These are phyloP conservation scores for Paramacrobiotus metropolitanus DNA, from an alignment of 1,140 invertebrate species.

Conservation along the genomic window DNA sequence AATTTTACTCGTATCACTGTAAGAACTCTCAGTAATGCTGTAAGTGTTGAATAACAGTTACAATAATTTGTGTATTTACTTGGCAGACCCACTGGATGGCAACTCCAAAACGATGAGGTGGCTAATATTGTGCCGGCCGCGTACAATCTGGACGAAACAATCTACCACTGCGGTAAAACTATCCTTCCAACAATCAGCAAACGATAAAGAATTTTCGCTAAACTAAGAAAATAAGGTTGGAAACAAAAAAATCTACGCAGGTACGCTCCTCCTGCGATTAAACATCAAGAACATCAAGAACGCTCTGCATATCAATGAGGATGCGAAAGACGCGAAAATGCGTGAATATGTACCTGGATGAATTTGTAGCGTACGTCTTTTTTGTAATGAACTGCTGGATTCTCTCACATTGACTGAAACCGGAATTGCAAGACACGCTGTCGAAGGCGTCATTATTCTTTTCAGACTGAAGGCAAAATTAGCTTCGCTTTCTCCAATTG, in stretches of 20 bases:
- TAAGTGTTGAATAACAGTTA: no score
- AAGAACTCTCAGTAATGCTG: no score
- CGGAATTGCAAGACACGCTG: no score
- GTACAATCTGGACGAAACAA: conserved; percentile 83
- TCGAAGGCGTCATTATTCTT: no score
- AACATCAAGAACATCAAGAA: conserved; percentile 95
- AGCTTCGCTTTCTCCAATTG: neutral
- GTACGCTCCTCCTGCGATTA: conserved; percentile 76
- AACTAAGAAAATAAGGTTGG: neutral
- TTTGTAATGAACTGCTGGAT: no score
- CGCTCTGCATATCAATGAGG: conserved; percentile 79
- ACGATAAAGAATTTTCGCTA: no score
- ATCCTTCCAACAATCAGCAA: neutral
- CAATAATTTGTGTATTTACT: conserved; percentile 8
- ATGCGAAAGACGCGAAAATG: conserved; percentile 70
- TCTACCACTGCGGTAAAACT: conserved; percentile 48
- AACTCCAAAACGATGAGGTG: conserved; percentile 89
- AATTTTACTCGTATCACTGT: no score
- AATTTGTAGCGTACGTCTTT: conserved; percentile 39
- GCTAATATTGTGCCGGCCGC: conserved; percentile 84
- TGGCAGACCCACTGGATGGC: conserved; percentile 65
- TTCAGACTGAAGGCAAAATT: neutral
- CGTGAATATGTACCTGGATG: conserved; percentile 64
- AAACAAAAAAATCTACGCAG: conserved; percentile 19
- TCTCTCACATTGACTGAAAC: no score